Base-by-base conservation (phyloP, 2,797 vertebrate species). In the Corythornis leucogaster region DNA sequence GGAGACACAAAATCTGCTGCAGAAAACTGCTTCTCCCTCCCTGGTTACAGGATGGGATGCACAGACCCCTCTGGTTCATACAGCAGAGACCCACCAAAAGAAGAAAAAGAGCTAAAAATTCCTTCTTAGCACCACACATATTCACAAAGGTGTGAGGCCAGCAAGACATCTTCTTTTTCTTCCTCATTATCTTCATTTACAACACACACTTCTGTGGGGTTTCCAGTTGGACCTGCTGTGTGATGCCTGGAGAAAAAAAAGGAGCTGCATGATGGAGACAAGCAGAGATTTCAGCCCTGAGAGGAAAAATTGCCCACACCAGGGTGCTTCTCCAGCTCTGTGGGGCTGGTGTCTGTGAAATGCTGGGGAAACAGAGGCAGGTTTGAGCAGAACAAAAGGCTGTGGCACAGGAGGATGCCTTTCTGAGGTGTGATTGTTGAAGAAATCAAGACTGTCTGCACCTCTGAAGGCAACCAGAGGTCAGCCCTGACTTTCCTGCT, bases 1-100 rank as follows among this genome's bases (percentile, higher is more conserved):
- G 73, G 80, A 93, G 90, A 45, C 94, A 73, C 61, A 80, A 57
- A 40, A 20, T 90, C 57, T 85, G 15, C 50, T 77, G 33, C 54
- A 91, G 6, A 69, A 40, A 76, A 35, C 9, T 1, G 3, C 28
- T 70, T 26, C 28, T 33, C 22, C 20, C 26, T 73, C 30, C 40
- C 48, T 80, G 40, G 21, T 19, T 69, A 35, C 21, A 45, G 30
- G 28, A 40, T 42, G 31, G 57, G 53, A 3, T 55, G 19, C 6
- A 4, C 15, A 68, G n/a, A 48, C 4, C 4, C 8, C 16, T 69
- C 46, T 6, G 7, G 31, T 46, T 38, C 30, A 26, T 62, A 38
- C 2, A 54, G 33, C 42, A 83, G 26, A n/a, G 20, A 75, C 6
- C 3, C 55, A 45, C 3, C 17, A 73, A 67, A 88, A 50, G 14